Percentiles rank a stretch among this genome's conserved stretches.
These are phyloP conservation scores for Carterocephalus palaemon DNA, from an alignment of 2,888 invertebrate genomes.

Conservation along the genomic window DNA sequence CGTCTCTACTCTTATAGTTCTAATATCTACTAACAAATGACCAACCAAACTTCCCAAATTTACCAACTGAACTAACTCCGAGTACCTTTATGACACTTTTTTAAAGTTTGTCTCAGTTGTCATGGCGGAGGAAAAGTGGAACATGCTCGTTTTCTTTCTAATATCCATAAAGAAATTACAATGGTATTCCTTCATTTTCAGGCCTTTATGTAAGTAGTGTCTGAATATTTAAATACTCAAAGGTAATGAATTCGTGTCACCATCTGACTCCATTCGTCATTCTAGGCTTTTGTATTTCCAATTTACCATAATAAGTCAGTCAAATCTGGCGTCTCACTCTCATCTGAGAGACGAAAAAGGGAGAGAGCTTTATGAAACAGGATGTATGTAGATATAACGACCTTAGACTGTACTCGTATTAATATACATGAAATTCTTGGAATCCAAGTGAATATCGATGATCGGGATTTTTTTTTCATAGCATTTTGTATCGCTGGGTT, in stretches of 20 bases:
- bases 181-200: too few species aligned
- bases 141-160: too few species aligned
- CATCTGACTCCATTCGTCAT: conserved; percentile 1
- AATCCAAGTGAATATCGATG: not conserved
- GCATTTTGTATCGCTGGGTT: not conserved
- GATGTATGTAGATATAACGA: conserved; percentile 4
- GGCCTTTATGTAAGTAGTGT: too few species aligned
- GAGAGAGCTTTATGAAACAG: not conserved
- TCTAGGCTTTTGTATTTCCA: conserved; percentile 1
- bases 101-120: too few species aligned
- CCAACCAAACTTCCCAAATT: too few species aligned
- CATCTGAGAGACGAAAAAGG: not conserved
- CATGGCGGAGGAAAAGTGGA: too few species aligned
- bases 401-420: not conserved
- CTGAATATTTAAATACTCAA: too few species aligned
- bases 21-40: too few species aligned
- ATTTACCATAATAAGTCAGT: not conserved
- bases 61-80: too few species aligned
- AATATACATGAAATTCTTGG: conserved; percentile 6
- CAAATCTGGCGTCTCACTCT: not conserved
- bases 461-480: conserved; percentile 1
- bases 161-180: too few species aligned
- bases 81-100: too few species aligned
- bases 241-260: not conserved
- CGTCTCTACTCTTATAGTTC: too few species aligned